Base-by-base conservation (phyloP, 1,140 invertebrate genomes). In the Fopius arisanus region DNA sequence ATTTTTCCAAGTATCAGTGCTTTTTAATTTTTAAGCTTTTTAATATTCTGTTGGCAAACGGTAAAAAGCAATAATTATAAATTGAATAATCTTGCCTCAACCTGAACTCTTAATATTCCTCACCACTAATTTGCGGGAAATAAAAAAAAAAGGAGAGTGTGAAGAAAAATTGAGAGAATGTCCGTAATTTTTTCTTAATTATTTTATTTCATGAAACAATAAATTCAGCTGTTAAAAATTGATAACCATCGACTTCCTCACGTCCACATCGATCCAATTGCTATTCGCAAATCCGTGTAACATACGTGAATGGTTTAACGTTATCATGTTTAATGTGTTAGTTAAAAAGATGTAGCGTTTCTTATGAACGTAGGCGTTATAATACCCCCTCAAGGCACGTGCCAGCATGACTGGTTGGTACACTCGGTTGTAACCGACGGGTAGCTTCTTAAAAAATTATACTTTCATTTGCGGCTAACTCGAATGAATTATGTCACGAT, bases 301-400 rank as follows among this genome's bases (percentile, higher is more conserved):
- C 76, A 71, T 70, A 75, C 75, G 69, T 65, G 59, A 66, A 65
- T 54, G 31, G 40, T 28, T 65, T 65, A 31, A 33, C 29, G 26
- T 33, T 65, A 33, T 65, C 29, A 16, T 65, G 33, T 65, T 65
- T 65, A 65, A 31, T 65, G 29, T 65, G 26, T 65, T 65, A 31
- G 26, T 65, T 65, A 31, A 65, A 65, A 65, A 65, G 62, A 37
- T 68, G 29, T 51, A 26, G 71, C 33, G 33, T 62, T 33, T 80
- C 76, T 82, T 82, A 84, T 84, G 80, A 84, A 84, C 82, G 83
- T 85, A 70, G 84, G 83, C 81, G 84, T 85, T 72, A 67, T 48
- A 68, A 63, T 43, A 43, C 26, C 10, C 67, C 67, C 67, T 75
- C 29, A 75, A 79, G 81, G 81, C 83, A 84, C 84, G 83, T 84